Base-by-base conservation (phyloP, 2,888 invertebrate genomes). In the Rugalucina vietnamica region DNA sequence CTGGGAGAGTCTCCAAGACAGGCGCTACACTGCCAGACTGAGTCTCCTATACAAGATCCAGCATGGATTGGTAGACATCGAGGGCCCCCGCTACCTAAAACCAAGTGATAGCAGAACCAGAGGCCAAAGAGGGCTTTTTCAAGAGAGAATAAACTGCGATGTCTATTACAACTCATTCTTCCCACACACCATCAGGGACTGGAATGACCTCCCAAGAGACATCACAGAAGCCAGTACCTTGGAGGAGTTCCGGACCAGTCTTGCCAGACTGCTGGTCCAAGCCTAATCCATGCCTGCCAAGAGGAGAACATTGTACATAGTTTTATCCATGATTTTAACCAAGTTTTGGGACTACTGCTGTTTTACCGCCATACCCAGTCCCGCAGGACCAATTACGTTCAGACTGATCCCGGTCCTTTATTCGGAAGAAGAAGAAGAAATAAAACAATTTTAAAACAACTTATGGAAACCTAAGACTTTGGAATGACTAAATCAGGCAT, bases 181-280 rank as follows among this genome's bases (percentile, higher is more conserved):
- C 54, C 74, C 50, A 32, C 49, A n/a, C 8, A 74, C 74, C 50
- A 74, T 74, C n/a, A 1, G 50, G 32, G 74, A 74, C 27, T 74
- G 74, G 74, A 50, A 74, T 34, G 54, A 34, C 12, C n/a, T 74
- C 4, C 50, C 74, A 18, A 1, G 32, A 50, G n/a, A 34, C 34
- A n/a, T 74, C 74, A 74, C 49, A 50, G 50, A 27, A 50, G 74
- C 74, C 54, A 32, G n/a, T 18, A 32, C 74, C 49, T 29, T 74
- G 49, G 74, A 74, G 29, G 74, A 49, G 50, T 74, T 74, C 74
- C 1, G 34, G 65, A 34, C 65, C 32, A 65, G 65, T 65, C 65
- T 65, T 2, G 2, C 21, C 34, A 65, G n/a, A 21, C 32, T 21
- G 21, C 29, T 50, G 43, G 74, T n/a, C 50, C 29, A 29, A 5